Conservation (phyloP, 2,888 invertebrate species). For the Diadromus collaris region DNA sequence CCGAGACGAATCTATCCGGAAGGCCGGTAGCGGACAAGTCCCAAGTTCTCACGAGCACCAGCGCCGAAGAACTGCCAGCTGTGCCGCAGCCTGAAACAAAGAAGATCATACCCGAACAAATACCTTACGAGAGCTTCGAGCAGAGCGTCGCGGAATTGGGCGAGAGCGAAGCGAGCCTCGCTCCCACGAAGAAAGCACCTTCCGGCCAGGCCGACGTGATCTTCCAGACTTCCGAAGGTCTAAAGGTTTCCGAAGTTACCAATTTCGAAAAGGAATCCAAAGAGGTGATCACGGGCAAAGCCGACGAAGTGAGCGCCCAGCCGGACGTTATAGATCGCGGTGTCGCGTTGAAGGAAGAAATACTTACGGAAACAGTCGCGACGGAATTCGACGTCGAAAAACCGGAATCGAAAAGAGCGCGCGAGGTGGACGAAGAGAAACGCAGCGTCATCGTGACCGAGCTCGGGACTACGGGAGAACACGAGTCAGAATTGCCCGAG, state of each 20-base stretch:
- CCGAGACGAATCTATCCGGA: constrained; percentile 72
- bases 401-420: constrained; percentile 73
- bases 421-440: constrained; percentile 73
- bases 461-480: constrained; percentile 80
- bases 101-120: constrained; percentile 76
- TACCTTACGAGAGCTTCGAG: constrained; percentile 79
- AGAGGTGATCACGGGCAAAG: constrained; percentile 78
- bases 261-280: constrained; percentile 76
- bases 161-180: constrained; percentile 71
- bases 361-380: constrained; percentile 70
- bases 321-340: constrained; percentile 79
- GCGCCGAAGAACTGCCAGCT: constrained; percentile 69
- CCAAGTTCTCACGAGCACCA: constrained; percentile 70
- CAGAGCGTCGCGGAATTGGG: constrained; percentile 74
- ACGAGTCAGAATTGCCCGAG: constrained; percentile 79
- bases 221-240: constrained; percentile 75
- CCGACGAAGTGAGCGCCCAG: constrained; percentile 80
- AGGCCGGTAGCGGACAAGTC: constrained; percentile 78
- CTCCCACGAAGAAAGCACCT: constrained; percentile 62
- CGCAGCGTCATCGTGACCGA: constrained; percentile 82
- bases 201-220: constrained; percentile 70
- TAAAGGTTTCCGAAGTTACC: constrained; percentile 79
- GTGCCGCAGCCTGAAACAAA: constrained; percentile 69
- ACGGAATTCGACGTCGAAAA: constrained; percentile 70
- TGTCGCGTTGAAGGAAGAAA: constrained; percentile 79